A percentile compares a stretch with the other conserved stretches of the same genome.
Conservation (phyloP, 1,140 invertebrate species). For the Halyomorpha halys region DNA sequence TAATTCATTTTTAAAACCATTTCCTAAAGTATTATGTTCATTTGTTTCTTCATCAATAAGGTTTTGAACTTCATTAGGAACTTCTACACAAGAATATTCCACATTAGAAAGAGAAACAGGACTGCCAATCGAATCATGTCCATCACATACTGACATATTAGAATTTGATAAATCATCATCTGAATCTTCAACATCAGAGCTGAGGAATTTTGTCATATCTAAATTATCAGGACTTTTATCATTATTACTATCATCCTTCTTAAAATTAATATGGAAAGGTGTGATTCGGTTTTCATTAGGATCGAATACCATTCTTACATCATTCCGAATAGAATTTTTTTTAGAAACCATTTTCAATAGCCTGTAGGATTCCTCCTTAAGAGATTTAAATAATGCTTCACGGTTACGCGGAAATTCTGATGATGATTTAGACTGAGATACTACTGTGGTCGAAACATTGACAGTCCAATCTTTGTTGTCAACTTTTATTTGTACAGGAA, state of each 20-base stretch:
- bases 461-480: constrained; percentile 8
- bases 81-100: no score
- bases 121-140: no score
- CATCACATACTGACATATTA: not conserved
- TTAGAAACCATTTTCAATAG: not conserved
- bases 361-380: not conserved
- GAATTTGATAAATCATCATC: not conserved
- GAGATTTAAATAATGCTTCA: not conserved
- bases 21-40: no score
- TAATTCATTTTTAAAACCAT: no score
- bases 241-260: not conserved
- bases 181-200: constrained; percentile 1
- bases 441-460: not conserved
- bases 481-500: constrained; percentile 10
- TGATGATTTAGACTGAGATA: not conserved
- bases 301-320: constrained; percentile 3
- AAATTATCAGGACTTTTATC: constrained; percentile 1
- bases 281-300: not conserved
- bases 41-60: no score
- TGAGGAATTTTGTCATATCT: constrained; percentile 15
- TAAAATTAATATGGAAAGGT: not conserved
- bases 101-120: no score
- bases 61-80: no score
- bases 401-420: not conserved
- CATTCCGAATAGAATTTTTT: not conserved